A percentile compares a stretch with the other conserved stretches of the same genome.
Evolutionary conservation across 2,113 vertebrate species (phyloP).

Genomic region (Semicossyphus pulcher): DNA sequence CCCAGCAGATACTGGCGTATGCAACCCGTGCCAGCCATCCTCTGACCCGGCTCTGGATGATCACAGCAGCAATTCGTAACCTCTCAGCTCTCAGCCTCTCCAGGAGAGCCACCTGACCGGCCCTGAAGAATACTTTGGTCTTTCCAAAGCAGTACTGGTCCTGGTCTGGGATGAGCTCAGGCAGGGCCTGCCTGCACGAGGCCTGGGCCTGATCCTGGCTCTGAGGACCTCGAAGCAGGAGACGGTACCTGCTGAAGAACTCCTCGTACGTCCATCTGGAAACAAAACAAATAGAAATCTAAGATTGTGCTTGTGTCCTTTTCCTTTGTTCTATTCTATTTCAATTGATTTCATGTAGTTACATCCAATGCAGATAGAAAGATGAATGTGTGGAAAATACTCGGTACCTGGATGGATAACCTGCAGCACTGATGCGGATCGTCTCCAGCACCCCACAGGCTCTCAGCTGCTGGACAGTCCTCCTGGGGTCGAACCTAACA

Average conservation of each 20-base stretch:
- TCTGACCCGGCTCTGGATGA: slow-evolving; percentile 81
- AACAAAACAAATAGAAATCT: slow-evolving; percentile 7
- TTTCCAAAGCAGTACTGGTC: slow-evolving; percentile 83
- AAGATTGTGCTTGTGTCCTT: neutral
- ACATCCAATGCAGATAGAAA: too few species aligned
- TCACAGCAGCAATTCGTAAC: slow-evolving; percentile 74
- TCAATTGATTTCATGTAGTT: too few species aligned
- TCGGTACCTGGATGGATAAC: slow-evolving; percentile 85
- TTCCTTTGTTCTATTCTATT: neutral
- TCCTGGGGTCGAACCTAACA: slow-evolving; percentile 83
- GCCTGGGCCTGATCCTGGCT: slow-evolving; percentile 42
- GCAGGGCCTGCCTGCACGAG: slow-evolving; percentile 70
- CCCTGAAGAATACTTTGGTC: slow-evolving; percentile 81
- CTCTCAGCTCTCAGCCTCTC: slow-evolving; percentile 79
- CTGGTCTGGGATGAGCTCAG: slow-evolving; percentile 77
- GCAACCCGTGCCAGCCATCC: slow-evolving; percentile 79
- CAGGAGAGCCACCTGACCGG: slow-evolving; percentile 83
- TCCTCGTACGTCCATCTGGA: slow-evolving; percentile 83
- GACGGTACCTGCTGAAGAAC: slow-evolving; percentile 82
- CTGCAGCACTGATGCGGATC: slow-evolving; percentile 86
- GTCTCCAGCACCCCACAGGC: slow-evolving; percentile 88
- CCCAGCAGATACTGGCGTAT: slow-evolving; percentile 52
- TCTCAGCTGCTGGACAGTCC: slow-evolving; percentile 85
- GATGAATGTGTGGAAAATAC: neutral
- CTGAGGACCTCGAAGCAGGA: slow-evolving; percentile 70